These are phyloP conservation scores for Labrus mixtus DNA, from an alignment of 2,113 vertebrate species.

Conservation along the genomic window DNA sequence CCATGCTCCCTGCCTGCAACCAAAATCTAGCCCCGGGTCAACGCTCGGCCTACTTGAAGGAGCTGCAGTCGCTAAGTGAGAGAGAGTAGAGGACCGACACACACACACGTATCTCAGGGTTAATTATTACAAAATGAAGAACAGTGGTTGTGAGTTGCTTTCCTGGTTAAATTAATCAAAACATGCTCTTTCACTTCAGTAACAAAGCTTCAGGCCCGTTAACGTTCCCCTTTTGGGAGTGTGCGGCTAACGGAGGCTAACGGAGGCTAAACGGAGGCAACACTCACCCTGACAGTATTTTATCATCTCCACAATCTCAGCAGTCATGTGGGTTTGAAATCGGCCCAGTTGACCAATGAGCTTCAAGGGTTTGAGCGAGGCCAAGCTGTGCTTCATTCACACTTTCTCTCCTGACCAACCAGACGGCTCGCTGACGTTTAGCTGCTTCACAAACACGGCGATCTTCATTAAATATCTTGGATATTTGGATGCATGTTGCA, in stretches of 20 bases:
- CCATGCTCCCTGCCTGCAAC: constrained; percentile 69
- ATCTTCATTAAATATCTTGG: too few relatives aligned
- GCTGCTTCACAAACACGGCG: too few relatives aligned
- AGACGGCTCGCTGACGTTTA: too few relatives aligned
- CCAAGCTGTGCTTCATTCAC: too few relatives aligned
- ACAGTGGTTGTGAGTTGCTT: not conserved
- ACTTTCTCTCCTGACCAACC: too few relatives aligned
- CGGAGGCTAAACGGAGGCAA: too few relatives aligned
- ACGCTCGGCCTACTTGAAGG: constrained; percentile 74
- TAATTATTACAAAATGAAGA: too few relatives aligned
- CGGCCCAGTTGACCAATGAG: not conserved
- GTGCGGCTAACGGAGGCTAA: not conserved
- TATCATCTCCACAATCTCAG: not conserved
- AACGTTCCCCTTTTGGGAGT: not conserved
- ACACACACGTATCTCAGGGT: too few relatives aligned
- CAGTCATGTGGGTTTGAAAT: not conserved
- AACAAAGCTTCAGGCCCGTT: not conserved
- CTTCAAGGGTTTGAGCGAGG: not conserved
- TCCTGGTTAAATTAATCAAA: too few relatives aligned
- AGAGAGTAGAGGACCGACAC: constrained; percentile 40
- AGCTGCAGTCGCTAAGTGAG: constrained; percentile 56
- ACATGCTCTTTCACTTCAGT: not conserved
- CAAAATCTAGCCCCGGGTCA: constrained; percentile 74
- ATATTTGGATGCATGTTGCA: too few relatives aligned
- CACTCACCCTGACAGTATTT: not conserved